Base-by-base conservation (phyloP, 2,888 invertebrate genomes). In the Cylloceria caligata region DNA sequence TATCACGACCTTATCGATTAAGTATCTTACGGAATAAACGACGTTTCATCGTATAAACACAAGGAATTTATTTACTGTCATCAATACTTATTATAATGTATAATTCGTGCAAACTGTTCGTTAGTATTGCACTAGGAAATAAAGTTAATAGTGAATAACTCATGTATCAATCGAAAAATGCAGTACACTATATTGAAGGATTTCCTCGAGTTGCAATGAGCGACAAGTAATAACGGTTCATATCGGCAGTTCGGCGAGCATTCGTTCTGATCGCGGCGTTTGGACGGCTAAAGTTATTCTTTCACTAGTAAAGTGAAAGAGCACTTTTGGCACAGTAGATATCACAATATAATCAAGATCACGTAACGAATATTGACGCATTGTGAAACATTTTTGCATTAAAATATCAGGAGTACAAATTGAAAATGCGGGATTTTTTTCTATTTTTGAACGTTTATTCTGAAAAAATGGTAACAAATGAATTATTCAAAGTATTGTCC, bases 301-400 rank as follows among this genome's bases (percentile, higher is more conserved):
- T 78, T 69, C 24, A 39, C 62, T 62, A 72, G 52, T 81, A 69
- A 76, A 83, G 72, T 80, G 76, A 80, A 80, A 39, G 80, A 84
- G 81, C 83, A 84, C 81, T 83, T 85, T 84, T 83, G 84, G 84
- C 84, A 85, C 84, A 67, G 49, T 69, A 65, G 52, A 67, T 80
- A 82, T 82, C 79, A 84, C 84, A 71, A 74, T 75, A 69, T 42
- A 42, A 49, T 57, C 21, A 69, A 80, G 13, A 68, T 74, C 21
- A 60, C 49, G 62, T n/a, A 60, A 74, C 47, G 36, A 80, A 62
- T n/a, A 68, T 80, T 60, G 9, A 68, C 47, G 36, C 36, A 13
- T 73, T 75, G 69, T 24, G 30, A 39, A 16, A 62, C 42, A 69
- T 65, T 68, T 69, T 69, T 34, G n/a, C n/a, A n/a, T n/a, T n/a